These are phyloP conservation scores for Homarus americanus DNA, from an alignment of 1,140 invertebrate genomes.

Conservation along the genomic window DNA sequence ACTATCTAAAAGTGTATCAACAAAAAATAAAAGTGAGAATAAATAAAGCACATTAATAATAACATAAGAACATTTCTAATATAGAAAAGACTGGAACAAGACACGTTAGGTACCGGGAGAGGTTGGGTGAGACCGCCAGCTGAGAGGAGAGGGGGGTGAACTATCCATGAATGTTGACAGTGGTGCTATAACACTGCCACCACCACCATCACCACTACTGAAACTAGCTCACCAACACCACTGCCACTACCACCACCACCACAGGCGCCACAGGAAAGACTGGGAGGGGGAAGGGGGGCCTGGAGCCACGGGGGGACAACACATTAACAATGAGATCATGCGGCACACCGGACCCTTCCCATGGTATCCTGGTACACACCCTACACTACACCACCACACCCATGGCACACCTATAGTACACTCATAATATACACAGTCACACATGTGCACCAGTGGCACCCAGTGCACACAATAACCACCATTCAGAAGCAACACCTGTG, in stretches of 20 bases:
- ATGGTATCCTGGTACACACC: constrained; percentile 37
- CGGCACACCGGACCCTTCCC: constrained; percentile 53
- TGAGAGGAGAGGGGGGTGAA: constrained; percentile 23
- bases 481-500: constrained; percentile 43
- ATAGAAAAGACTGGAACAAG: constrained; percentile 55
- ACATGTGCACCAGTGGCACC: constrained; percentile 47
- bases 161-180: constrained; percentile 5
- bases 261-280: constrained; percentile 51
- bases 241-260: constrained; percentile 38
- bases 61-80: constrained; percentile 62
- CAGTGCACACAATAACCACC: constrained; percentile 41
- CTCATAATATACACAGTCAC: constrained; percentile 47
- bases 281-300: constrained; percentile 50
- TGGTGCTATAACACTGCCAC: constrained; percentile 3
- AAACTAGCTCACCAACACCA: constrained; percentile 46
- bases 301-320: constrained; percentile 56
- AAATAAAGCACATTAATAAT: constrained; percentile 56
- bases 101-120: constrained; percentile 57
- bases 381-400: constrained; percentile 47
- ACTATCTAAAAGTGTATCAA: constrained; percentile 59
- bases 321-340: constrained; percentile 57
- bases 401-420: constrained; percentile 44
- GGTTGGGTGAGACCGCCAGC: constrained; percentile 56
- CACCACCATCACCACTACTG: constrained; percentile 44
- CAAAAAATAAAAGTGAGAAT: constrained; percentile 51